Base-by-base conservation (phyloP, 2,113 vertebrate species). In the Antennarius striatus region DNA sequence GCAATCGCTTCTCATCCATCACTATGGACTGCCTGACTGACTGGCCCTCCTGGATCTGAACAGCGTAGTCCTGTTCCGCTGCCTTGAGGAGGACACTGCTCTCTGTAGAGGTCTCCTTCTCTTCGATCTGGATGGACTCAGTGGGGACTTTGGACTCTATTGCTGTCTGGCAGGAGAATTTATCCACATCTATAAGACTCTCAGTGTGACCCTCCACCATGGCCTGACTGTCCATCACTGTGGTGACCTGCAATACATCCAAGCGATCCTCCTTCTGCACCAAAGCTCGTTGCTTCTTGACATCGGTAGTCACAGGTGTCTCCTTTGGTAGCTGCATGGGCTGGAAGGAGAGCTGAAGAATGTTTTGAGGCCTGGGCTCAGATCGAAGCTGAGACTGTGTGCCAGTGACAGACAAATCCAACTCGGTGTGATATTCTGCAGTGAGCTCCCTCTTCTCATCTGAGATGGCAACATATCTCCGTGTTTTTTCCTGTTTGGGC, bases 41-140 rank as follows among this genome's bases (percentile, higher is more conserved):
- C 77, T 94, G 93, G 36, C 92, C 93, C 80, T 96, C 94, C 3
- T 90, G 81, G 46, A 94, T 94, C 63, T 93, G 89, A 76, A 89
- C 88, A 43, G 94, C 93, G 87, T 93, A 93, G 79, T 95, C 93
- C 82, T 93, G 90, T 53, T 92, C 88, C 63, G 92, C 73, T 59
- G 88, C 89, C 71, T 93, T 84, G 59, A 96, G 86, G 5, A 85
- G 67, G 63, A 66, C 62, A 15, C 83, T 74, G 13, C 71, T 94
- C 87, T 95, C 95, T 48, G 95, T 90, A 15, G 91, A 79, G 5
- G 94, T 56, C 47, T 84, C 88, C 53, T 90, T 89, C 66, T 89
- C 88, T 65, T 83, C 92, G 9, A 91, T 82, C 60, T 89, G 91
- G 6, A 86, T 22, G 3, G 89, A 75, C 80, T 95, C 92, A 1